Evolutionary conservation across 2,113 vertebrate genomes (phyloP), one percentile per base, ranked within the genome.

Genomic region (Chamaetylas fuelleborni): DNA sequence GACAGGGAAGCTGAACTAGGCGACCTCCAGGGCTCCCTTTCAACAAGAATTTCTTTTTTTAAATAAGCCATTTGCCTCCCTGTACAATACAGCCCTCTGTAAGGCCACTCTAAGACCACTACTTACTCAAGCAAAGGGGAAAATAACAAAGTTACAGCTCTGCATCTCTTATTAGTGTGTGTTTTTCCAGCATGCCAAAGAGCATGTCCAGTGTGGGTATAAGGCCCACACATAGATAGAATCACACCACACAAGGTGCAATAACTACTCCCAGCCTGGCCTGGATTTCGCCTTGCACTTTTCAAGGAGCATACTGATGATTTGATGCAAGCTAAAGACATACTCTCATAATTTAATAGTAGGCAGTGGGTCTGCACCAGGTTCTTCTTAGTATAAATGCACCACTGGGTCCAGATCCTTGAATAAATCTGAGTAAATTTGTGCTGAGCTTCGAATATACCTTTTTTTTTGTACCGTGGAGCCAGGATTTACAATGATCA

Each of bases 181-280:
- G 6, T n/a, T 69, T 84, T 20, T 65, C 17, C 19, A 83, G 8
- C 40, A 50, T 23, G 24, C 15, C 34, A 50, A 62, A 85, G 64
- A 2, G 2, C 23, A 24, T n/a, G 19, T 6, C 26, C n/a, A 26
- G 6, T 14, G 8, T 5, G 2, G 9, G 13, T 50, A 38, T 11
- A 45, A 54, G 18, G 13, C 43, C 43, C 43, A 45, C 43, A 45
- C 43, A 45, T 45, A 45, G 43, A 45, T 45, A 31, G 23, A 89
- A 69, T 19, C 40, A 14, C 13, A 66, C 22, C 17, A 82, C 18
- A 51, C 8, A 26, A 53, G n/a, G 26, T 36, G 6, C 19, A 86
- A n/a, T 9, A 60, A 60, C 19, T 2, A 0, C 6, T 88, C 19
- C 23, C 67, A 77, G 5, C 11, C 40, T 57, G 16, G 40, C 12